Evolutionary conservation across 2,113 vertebrate species (phyloP), one percentile per base, ranked within the genome.

Genomic region (Saiga tatarica): DNA sequence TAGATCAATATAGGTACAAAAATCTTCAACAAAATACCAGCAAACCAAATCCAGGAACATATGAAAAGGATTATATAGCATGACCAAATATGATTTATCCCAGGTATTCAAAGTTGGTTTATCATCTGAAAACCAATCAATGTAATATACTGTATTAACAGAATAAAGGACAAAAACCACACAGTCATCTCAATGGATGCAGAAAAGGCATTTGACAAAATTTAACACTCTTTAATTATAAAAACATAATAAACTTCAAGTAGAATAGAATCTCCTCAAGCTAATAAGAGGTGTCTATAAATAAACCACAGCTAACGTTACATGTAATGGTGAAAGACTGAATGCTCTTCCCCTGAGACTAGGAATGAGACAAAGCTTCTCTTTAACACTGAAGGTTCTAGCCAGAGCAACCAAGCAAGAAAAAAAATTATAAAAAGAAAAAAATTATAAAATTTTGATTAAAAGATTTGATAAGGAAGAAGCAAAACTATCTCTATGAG

Each of bases 391-490:
- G 7, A 39, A 92, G 52, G 60, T 52, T 94, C 50, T 81, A 71
- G n/a, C 23, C 28, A 89, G 33, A n/a, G 2, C 19, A 96, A 82
- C 28, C n/a, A 87, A n/a, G 52, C 42, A 92, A 89, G 64, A 57
- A 88, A 83, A 93, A 74, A 92, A 94, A 76, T 59, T 76, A 76
- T 52, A 92, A 83, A 93, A 60, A 62, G 62, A 88, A 83, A 93
- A 74, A 92, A 94, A 76, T 59, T 78, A 76, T 52, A 92, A 83
- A 93, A 60, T 26, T 76, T 76, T 26, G 23, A 42, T 76, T 42
- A 76, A 26, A 76, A 59, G 82, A 52, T 53, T 53, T 83, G n/a
- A 57, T 23, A 89, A 92, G 36, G 71, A 71, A 84, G 60, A 96
- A 96, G 7, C 26, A 94, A 87, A 91, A 64, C n/a, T 47, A 33